These are phyloP conservation scores for Brachypteracias leptosomus DNA, from an alignment of 2,113 vertebrate genomes.

Conservation along the genomic window DNA sequence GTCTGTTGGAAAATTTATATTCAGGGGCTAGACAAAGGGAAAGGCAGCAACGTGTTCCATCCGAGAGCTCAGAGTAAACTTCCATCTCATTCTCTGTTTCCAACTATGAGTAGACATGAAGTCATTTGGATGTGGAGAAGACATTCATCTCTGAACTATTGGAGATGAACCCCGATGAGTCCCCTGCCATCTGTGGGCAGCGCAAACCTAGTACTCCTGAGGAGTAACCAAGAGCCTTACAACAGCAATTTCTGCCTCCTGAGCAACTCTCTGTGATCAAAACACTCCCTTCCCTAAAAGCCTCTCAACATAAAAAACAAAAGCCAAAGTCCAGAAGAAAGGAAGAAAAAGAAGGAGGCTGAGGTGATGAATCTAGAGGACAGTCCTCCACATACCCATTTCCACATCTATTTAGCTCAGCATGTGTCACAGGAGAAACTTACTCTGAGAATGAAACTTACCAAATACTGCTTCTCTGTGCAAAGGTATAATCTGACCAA, in stretches of 20 bases:
- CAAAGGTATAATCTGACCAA: neutral
- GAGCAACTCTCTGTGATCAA: neutral
- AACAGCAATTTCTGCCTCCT: neutral
- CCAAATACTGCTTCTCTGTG: neutral
- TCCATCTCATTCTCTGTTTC: neutral
- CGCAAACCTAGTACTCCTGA: neutral
- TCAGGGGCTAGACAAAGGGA: neutral
- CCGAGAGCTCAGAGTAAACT: neutral
- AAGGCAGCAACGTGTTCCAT: neutral
- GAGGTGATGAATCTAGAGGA: neutral
- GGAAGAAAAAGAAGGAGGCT: neutral
- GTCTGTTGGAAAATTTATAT: neutral
- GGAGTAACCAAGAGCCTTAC: neutral
- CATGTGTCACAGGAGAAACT: neutral
- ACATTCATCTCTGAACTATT: neutral
- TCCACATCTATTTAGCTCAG: neutral
- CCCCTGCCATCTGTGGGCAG: neutral
- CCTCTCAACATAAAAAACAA: neutral
- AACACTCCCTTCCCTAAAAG: neutral
- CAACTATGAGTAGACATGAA: neutral
- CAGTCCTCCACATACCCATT: neutral
- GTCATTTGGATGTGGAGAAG: neutral
- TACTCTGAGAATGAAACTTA: neutral
- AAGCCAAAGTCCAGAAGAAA: neutral
- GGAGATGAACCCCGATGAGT: neutral